These are phyloP conservation scores for Rhegmatorhina hoffmannsi DNA, from an alignment of 2,113 vertebrate genomes.

Conservation along the genomic window DNA sequence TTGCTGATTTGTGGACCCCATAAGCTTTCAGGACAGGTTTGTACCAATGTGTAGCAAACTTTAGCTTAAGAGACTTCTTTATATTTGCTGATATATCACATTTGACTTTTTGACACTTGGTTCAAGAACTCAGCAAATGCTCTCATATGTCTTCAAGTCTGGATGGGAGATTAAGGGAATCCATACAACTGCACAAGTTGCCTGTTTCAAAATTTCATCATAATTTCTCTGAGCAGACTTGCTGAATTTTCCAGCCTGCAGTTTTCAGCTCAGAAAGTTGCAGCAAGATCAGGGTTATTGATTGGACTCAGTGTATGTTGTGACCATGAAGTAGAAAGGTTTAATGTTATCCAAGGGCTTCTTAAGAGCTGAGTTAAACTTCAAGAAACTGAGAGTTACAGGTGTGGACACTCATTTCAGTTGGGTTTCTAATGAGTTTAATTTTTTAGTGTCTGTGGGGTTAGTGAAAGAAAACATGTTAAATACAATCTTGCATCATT, in stretches of 20 bases:
- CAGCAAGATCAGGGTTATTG: neutral
- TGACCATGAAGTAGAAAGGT: neutral
- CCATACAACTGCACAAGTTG: neutral
- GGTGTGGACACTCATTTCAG: neutral
- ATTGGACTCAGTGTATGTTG: neutral
- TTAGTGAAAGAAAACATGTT: neutral
- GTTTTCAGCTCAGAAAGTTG: neutral
- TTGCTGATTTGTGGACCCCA: neutral
- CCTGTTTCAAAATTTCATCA: neutral
- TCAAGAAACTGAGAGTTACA: neutral
- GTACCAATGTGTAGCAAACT: neutral
- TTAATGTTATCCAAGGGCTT: neutral
- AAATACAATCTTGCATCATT: neutral
- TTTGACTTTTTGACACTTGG: neutral
- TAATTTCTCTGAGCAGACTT: neutral
- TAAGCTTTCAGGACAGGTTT: neutral
- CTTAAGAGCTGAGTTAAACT: neutral
- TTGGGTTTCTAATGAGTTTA: neutral
- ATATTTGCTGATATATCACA: neutral
- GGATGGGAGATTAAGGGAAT: neutral
- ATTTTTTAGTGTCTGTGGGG: rapidly evolving
- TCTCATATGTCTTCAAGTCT: neutral
- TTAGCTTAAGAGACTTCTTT: neutral
- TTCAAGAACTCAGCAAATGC: neutral
- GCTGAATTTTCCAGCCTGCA: neutral